Evolutionary conservation across 2,797 vertebrate species (phyloP).

Genomic region (Heteromormyrus szaboi): DNA sequence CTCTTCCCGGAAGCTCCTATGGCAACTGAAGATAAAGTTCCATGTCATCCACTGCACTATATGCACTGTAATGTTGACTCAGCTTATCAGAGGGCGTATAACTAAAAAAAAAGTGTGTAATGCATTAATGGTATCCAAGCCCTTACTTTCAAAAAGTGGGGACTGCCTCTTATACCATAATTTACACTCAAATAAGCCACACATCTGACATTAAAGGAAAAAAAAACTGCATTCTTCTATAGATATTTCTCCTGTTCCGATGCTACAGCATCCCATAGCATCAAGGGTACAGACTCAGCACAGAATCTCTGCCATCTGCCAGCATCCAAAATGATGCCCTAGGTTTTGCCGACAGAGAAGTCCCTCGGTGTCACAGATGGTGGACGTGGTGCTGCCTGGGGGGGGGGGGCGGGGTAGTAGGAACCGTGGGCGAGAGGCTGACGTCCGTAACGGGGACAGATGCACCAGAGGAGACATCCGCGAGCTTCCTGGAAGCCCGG

Average conservation of each 20-base stretch:
- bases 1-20: not conserved
- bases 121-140: constrained; percentile 11
- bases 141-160: constrained; percentile 12
- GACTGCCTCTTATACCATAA: not conserved
- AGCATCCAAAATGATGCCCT: not conserved
- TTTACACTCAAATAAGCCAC: not conserved
- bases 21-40: not conserved
- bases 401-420: not conserved
- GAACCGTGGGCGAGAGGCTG: not conserved
- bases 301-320: not conserved
- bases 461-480: not conserved
- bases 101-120: not conserved
- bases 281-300: not conserved
- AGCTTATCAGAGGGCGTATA: not conserved
- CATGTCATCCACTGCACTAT: not conserved
- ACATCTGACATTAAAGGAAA: not conserved
- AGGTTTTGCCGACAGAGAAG: not conserved
- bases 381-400: too few species aligned
- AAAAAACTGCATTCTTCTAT: not conserved
- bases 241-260: not conserved
- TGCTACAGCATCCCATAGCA: not conserved
- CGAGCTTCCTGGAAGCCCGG: not conserved
- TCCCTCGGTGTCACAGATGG: not conserved
- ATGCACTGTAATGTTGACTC: not conserved
- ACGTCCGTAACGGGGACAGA: not conserved